Evolutionary conservation across 2,888 invertebrate species (phyloP), one percentile per base, ranked within the genome.

Genomic region (Mamestra brassicae): DNA sequence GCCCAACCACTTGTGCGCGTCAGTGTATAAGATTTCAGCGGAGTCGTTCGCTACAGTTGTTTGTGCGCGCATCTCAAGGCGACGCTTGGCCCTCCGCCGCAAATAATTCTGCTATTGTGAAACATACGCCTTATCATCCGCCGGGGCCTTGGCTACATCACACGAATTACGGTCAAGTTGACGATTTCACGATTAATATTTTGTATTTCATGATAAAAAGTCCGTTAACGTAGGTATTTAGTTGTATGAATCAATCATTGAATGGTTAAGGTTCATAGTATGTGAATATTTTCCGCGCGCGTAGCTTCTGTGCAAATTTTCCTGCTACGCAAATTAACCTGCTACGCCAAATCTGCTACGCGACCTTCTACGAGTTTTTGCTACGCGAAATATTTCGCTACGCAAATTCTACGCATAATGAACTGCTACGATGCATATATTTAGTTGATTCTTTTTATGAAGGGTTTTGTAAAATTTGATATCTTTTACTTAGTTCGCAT

Each of bases 61-160:
- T 96, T 95, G 94, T 95, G 92, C 94, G 92, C 90, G 93, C 95
- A 94, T 95, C 95, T 95, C 96, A 96, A 96, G 96, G 96, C 94
- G 85, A 94, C 89, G 89, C 90, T 88, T 87, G 89, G 91, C 92
- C 90, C 94, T 92, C 91, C 92, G 94, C 95, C 96, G 96, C 96
- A 96, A 96, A 96, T 96, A 96, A 96, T 96, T 96, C 96, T 94
- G 95, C 95, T 95, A 94, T 96, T 96, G 96, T 96, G 96, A 94
- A 96, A 96, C 93, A 92, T 85, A 86, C 87, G 89, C 91, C 94
- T 95, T 95, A 95, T 96, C 96, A 95, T 89, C 89, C 89, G 89
- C 86, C 87, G 83, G 89, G 89, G 92, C 96, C 96, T 96, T 96
- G 95, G 94, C 88, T 93, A 93, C 94, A 96, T 95, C 95, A 94